These are phyloP conservation scores for Rhagonycha lutea DNA, from an alignment of 2,888 invertebrate species.

Conservation along the genomic window DNA sequence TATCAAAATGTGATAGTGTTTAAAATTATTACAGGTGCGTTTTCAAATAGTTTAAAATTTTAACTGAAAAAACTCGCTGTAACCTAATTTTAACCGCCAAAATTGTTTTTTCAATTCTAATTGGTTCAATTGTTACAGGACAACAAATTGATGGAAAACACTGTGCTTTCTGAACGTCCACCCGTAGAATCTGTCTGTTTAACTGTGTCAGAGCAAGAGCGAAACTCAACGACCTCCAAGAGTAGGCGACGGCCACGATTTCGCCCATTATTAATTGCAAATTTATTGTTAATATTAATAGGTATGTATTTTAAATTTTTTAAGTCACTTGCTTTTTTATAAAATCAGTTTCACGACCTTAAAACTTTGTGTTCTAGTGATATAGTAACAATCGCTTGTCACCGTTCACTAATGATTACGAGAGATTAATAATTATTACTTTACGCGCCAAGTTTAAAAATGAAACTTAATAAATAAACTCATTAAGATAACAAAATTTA, in stretches of 20 bases:
- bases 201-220: conserved; percentile 35
- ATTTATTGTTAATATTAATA: conserved; percentile 35
- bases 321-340: background rate
- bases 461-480: background rate
- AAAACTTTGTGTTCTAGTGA: background rate
- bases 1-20: background rate
- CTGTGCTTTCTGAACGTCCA: conserved; percentile 41
- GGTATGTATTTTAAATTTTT: conserved; percentile 38
- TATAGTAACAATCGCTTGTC: background rate
- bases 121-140: conserved; percentile 41
- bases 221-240: conserved; percentile 29
- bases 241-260: conserved; percentile 27
- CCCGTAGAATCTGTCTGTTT: conserved; percentile 32
- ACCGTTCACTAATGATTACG: background rate
- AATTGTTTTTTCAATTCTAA: background rate
- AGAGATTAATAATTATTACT: background rate
- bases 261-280: conserved; percentile 37
- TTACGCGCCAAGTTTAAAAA: background rate
- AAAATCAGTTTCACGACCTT: background rate
- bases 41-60: background rate
- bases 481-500: background rate
- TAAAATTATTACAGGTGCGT: background rate
- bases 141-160: conserved; percentile 48
- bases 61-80: background rate
- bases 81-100: background rate